Evolutionary conservation across 1,140 invertebrate species (phyloP).

Genomic region (Ganaspis sp.): DNA sequence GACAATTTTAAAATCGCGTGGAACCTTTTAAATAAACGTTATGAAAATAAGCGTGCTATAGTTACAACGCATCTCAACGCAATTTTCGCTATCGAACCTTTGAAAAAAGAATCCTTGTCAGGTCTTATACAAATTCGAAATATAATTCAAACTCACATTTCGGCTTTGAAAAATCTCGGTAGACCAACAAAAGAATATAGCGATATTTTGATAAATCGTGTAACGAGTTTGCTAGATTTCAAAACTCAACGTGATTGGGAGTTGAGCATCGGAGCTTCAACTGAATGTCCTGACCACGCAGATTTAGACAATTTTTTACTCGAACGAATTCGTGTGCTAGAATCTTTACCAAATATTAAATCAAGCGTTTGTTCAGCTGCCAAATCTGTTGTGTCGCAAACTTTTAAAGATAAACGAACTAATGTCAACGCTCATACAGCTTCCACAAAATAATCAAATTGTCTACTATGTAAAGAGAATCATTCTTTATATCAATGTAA

Average conservation of each 20-base stretch:
- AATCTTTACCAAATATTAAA: conserved; percentile 26
- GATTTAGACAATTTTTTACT: conserved; percentile 37
- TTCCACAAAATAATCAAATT: not conserved
- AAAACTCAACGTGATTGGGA: conserved; percentile 37
- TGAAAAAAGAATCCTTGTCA: conserved; percentile 45
- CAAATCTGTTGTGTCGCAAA: not conserved
- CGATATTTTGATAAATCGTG: conserved; percentile 37
- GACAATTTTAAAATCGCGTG: conserved; percentile 49
- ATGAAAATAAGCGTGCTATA: conserved; percentile 53
- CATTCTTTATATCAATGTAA: conserved; percentile 37
- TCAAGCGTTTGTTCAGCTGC: not conserved
- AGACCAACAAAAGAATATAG: conserved; percentile 27
- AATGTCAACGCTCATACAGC: not conserved
- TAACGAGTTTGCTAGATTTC: conserved; percentile 14
- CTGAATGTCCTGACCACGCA: conserved; percentile 16
- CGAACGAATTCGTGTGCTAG: conserved; percentile 34
- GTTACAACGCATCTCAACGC: conserved; percentile 54
- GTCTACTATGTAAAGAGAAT: conserved; percentile 26
- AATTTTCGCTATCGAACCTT: conserved; percentile 43
- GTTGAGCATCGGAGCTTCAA: not conserved
- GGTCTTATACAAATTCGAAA: conserved; percentile 46
- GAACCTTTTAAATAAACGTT: conserved; percentile 44
- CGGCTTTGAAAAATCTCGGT: conserved; percentile 44
- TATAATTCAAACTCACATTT: conserved; percentile 47
- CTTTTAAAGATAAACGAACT: not conserved